phyloP scores from a whole-genome alignment of 2,797 vertebrate species.

The Karalla daura region DNA sequence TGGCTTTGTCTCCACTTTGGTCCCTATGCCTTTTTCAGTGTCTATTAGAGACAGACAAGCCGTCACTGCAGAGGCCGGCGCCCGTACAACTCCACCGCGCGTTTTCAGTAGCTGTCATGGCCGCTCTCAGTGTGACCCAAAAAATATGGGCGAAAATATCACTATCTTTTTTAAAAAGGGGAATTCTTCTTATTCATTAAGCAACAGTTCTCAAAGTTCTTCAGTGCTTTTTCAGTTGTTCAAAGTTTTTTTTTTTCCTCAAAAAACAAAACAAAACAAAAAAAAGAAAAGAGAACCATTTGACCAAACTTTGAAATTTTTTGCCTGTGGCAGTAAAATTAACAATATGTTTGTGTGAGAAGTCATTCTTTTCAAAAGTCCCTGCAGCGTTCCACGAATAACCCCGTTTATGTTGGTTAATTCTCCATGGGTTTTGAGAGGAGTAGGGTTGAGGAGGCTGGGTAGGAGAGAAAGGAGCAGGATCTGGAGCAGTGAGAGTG shows the following conservation, averaged over 20 bases:
- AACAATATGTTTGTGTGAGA: slow-evolving; percentile 89
- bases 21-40: slow-evolving; percentile 75
- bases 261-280: slow-evolving; percentile 59
- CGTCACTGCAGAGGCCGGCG: slow-evolving; percentile 53
- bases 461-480: slow-evolving; percentile 56
- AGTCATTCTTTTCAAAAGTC: slow-evolving; percentile 89
- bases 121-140: slow-evolving; percentile 83
- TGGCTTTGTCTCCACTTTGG: slow-evolving; percentile 75
- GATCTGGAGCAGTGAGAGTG: slow-evolving; percentile 51
- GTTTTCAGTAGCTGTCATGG: slow-evolving; percentile 69
- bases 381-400: slow-evolving; percentile 93
- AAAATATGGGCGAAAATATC: slow-evolving; percentile 90
- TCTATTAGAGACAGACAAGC: slow-evolving; percentile 69
- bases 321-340: slow-evolving; percentile 93
- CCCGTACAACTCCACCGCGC: slow-evolving; percentile 56
- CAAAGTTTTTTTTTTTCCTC: slow-evolving; percentile 77
- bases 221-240: slow-evolving; percentile 89
- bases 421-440: slow-evolving; percentile 90
- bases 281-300: slow-evolving; percentile 50
- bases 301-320: slow-evolving; percentile 82
- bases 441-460: slow-evolving; percentile 70
- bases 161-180: slow-evolving; percentile 91
- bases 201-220: slow-evolving; percentile 87
- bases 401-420: slow-evolving; percentile 91
- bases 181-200: slow-evolving; percentile 87